Evolutionary conservation across 2,113 vertebrate genomes (phyloP).

Genomic region (Micronycteris hirsuta): DNA sequence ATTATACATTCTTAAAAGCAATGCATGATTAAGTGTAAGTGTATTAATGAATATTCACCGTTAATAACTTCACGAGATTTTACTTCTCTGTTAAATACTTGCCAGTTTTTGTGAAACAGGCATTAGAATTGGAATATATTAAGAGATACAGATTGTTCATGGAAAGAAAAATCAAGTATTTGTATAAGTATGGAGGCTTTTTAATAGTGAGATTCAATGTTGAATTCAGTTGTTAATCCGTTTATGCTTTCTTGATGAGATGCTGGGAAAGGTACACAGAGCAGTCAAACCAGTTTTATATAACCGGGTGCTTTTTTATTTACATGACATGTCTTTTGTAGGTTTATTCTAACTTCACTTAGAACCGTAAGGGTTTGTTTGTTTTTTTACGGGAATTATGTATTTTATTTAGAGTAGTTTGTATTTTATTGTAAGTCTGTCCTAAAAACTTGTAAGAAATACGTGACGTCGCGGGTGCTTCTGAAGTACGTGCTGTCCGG

Average conservation of each 20-base stretch:
- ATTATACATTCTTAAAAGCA: neutral
- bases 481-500: fast-evolving
- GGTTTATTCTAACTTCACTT: neutral
- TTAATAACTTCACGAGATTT: neutral
- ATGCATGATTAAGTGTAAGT: neutral
- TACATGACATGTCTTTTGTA: fast-evolving
- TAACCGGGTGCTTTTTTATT: neutral
- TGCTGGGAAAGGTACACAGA: neutral
- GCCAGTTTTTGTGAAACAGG: neutral
- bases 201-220: neutral
- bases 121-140: neutral
- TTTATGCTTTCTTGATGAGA: neutral
- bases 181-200: neutral
- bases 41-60: neutral
- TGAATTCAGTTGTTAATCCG: neutral
- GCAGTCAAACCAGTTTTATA: neutral
- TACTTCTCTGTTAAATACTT: neutral
- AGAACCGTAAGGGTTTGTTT: too few species aligned
- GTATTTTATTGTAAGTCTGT: too few species aligned
- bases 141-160: neutral
- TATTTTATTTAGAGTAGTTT: neutral
- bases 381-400: neutral
- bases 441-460: neutral
- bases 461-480: fast-evolving
- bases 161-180: neutral